Evolutionary conservation across 2,113 vertebrate species (phyloP), one percentile per base, ranked within the genome.

Genomic region (Penelope pileata): DNA sequence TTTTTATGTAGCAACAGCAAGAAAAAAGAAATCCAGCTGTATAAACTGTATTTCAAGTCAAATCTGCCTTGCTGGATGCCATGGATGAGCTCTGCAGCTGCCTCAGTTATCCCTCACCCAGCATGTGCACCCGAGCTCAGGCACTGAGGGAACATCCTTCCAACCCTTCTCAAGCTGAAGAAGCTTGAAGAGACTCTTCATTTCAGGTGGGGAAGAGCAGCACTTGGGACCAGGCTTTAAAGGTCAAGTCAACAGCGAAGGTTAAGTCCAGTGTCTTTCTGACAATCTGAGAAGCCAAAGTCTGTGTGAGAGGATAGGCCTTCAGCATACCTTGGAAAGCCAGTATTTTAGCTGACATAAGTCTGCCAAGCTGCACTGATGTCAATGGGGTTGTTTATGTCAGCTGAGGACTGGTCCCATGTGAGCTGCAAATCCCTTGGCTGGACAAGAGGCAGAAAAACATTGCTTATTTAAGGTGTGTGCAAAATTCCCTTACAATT

Each of bases 201-300:
- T 47, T 74, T 79, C 40, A 74, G 56, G 16, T 72, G 45, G 34
- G 58, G 36, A 79, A 45, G 29, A 82, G 42, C 1, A 1, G 59
- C 54, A 8, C 63, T 54, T 77, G 64, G 90, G 72, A 81, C 32
- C 8, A 34, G 76, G 51, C 43, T 93, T 86, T 78, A 67, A 90
- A 97, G 82, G 91, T 94, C 85, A 88, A 67, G 34, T n/a, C 63
- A 70, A 16, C 43, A 70, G n/a, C 0, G 0, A 59, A 95, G 75
- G 80, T 86, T 95, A 96, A 96, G 60, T 60, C 68, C 60, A 64
- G 51, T 18, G 76, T 77, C 85, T 91, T 96, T 83, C 85, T 75
- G 90, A 72, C 47, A 85, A 60, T 77, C 85, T 51, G 64, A 78
- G 85, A 88, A 88, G 60, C 43, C 43, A 78, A 95, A 83, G 64